Percentiles rank a stretch among this genome's conserved stretches.
phyloP scores from a whole-genome alignment of 2,797 vertebrate genomes.

The Sarcoramphus papa region DNA sequence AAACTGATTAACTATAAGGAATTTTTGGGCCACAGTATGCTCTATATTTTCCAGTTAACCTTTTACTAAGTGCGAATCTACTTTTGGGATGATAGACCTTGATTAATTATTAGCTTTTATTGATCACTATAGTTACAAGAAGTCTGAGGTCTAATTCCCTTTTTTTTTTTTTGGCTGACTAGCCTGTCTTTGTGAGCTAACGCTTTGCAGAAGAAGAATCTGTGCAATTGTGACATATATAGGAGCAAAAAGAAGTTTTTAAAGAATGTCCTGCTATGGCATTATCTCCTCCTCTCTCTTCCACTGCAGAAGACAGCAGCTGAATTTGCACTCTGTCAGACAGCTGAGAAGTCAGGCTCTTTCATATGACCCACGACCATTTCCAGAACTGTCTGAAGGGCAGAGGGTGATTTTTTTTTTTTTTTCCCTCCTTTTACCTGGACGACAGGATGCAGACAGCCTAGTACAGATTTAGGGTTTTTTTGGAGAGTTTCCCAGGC shows the following conservation, averaged over 20 bases:
- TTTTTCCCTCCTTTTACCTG: not conserved
- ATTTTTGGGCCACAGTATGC: not conserved
- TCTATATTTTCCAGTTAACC: slow-evolving; percentile 9
- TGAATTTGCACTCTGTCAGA: slow-evolving; percentile 32
- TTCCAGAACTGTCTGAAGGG: slow-evolving; percentile 1
- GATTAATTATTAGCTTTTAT: not conserved
- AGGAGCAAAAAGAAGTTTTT: not conserved
- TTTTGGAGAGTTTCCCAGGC: not conserved
- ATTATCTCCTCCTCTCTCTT: not conserved
- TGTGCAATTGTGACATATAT: not conserved
- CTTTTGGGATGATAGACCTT: not conserved
- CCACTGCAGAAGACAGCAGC: not conserved
- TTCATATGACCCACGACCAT: not conserved
- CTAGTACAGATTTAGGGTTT: not conserved
- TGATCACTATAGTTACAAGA: not conserved
- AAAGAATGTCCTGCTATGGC: slow-evolving; percentile 19
- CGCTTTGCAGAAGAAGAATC: not conserved
- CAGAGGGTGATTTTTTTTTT: not conserved
- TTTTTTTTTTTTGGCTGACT: not conserved
- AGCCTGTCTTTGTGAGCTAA: not conserved
- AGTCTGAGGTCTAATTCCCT: not conserved
- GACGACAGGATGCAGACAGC: not conserved
- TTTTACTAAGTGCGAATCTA: not conserved
- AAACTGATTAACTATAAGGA: not conserved
- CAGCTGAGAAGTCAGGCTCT: not conserved